Conservation (phyloP, 2,113 vertebrate species). For the Trogon melanurus region DNA sequence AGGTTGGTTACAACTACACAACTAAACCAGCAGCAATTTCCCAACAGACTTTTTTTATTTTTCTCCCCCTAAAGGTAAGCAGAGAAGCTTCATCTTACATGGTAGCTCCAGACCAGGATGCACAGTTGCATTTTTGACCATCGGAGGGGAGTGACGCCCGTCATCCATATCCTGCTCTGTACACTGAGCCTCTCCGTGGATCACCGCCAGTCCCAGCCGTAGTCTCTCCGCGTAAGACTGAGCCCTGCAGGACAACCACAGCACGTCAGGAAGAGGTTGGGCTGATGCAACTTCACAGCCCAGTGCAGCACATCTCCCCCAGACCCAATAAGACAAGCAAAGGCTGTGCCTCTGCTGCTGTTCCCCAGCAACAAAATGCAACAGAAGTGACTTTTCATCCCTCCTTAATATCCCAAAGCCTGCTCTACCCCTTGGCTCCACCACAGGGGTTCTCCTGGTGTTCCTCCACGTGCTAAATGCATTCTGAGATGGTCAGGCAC, state of each 20-base stretch:
- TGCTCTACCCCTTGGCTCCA: neutral
- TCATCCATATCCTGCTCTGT: conserved; percentile 97
- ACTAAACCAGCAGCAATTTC: neutral
- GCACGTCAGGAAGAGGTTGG: neutral
- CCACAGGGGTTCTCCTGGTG: neutral
- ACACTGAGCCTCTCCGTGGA: conserved; percentile 96
- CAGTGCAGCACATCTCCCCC: neutral
- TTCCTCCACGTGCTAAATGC: neutral
- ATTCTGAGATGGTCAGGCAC: neutral
- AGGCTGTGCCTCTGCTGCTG: neutral
- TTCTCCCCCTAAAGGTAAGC: neutral
- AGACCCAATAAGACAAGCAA: neutral
- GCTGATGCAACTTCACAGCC: neutral
- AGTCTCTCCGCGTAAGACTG: conserved; percentile 95
- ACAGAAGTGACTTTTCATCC: neutral
- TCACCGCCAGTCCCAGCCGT: conserved; percentile 93
- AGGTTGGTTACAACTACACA: neutral
- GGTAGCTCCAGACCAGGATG: conserved; percentile 94
- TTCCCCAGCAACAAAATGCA: neutral
- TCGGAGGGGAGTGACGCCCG: conserved; percentile 92
- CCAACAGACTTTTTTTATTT: neutral
- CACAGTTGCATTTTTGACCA: conserved; percentile 90
- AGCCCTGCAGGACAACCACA: conserved; percentile 77
- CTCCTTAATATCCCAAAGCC: neutral
- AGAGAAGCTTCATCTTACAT: conserved; percentile 78